Evolutionary conservation across 2,888 invertebrate genomes (phyloP).

Genomic region (Cryptosula pallasiana): DNA sequence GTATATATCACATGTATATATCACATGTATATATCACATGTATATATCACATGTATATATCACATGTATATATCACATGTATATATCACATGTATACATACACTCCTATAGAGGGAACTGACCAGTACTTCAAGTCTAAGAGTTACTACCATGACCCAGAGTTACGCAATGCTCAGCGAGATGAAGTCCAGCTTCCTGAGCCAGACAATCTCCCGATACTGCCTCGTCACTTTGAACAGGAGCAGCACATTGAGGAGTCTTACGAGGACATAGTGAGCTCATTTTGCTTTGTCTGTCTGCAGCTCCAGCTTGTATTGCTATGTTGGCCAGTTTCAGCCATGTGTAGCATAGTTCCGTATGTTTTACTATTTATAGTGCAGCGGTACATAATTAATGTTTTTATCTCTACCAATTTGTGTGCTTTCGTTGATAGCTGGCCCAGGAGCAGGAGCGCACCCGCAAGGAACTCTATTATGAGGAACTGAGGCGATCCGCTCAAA

Average conservation of each 20-base stretch:
- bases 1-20: no score
- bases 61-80: no score
- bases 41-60: no score
- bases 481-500: neutral
- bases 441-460: conserved; percentile 11
- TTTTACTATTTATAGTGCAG: no score
- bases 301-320: no score
- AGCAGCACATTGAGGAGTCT: neutral
- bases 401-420: neutral
- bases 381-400: no score
- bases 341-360: no score
- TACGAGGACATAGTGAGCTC: conserved; percentile 11
- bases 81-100: no score
- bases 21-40: no score
- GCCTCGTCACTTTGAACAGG: neutral
- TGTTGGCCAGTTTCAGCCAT: no score
- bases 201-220: neutral
- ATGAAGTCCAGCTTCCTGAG: neutral
- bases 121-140: no score
- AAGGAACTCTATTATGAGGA: conserved; percentile 3
- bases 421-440: neutral
- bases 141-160: neutral
- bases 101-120: no score
- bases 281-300: neutral
- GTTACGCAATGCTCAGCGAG: neutral